Evolutionary conservation across 2,888 invertebrate species (phyloP).

Genomic region (Drosophila subquinaria): DNA sequence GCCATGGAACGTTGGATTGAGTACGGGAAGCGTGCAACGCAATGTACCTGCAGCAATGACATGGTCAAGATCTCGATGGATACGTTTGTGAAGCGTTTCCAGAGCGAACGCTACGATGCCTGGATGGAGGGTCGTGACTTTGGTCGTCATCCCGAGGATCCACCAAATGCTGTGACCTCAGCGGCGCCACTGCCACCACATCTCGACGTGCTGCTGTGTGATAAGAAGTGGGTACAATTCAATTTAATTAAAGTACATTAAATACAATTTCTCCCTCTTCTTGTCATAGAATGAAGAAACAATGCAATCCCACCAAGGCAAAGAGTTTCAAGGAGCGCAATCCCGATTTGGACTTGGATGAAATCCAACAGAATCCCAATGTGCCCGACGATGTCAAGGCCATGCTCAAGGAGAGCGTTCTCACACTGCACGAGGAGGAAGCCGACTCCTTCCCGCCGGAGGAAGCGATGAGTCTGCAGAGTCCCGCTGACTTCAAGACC

Average conservation of each 20-base stretch:
- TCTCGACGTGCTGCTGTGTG: slow-evolving; percentile 90
- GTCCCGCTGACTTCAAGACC: slow-evolving; percentile 83
- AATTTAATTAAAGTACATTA: background rate
- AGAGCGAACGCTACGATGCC: slow-evolving; percentile 93
- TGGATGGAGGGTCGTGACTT: slow-evolving; percentile 96
- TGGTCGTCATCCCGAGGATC: slow-evolving; percentile 97
- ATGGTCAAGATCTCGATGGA: slow-evolving; percentile 99
- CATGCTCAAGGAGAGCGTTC: slow-evolving; percentile 84
- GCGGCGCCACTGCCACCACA: slow-evolving; percentile 94
- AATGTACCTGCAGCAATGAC: slow-evolving; percentile 95
- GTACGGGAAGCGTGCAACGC: slow-evolving; percentile 96
- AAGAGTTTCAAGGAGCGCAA: slow-evolving; percentile 86
- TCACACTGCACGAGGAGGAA: slow-evolving; percentile 81
- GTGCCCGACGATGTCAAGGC: slow-evolving; percentile 85
- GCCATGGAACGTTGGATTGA: slow-evolving; percentile 99
- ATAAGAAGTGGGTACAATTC: slow-evolving; percentile 89
- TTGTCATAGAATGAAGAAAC: slow-evolving; percentile 84
- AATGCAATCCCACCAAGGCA: slow-evolving; percentile 84
- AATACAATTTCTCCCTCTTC: background rate
- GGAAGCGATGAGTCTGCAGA: slow-evolving; percentile 69
- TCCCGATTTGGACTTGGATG: slow-evolving; percentile 85
- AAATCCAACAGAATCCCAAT: slow-evolving; percentile 85
- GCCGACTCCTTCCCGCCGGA: slow-evolving; percentile 58
- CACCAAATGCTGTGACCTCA: slow-evolving; percentile 87
- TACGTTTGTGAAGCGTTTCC: slow-evolving; percentile 97